Percentiles rank a stretch among this genome's conserved stretches.
Evolutionary conservation across 2,797 vertebrate species (phyloP).

Genomic region (Triplophysa bombifrons): DNA sequence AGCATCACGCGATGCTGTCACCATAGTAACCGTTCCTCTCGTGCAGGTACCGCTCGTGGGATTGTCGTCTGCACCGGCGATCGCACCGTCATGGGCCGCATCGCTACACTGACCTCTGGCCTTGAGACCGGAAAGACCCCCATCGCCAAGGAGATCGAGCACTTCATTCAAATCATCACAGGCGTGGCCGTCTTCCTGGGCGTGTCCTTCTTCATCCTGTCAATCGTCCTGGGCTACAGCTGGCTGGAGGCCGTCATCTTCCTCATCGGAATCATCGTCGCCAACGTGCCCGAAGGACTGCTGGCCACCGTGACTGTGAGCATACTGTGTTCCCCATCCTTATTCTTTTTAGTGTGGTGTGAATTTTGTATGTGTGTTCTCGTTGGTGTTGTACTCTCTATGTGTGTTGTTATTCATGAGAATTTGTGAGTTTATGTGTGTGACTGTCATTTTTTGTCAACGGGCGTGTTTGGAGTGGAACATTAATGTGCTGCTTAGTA

Average conservation of each 20-base stretch:
- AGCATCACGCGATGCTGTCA: too few relatives aligned
- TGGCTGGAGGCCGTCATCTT: slow-evolving; percentile 95
- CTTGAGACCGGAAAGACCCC: slow-evolving; percentile 92
- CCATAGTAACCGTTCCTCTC: neutral
- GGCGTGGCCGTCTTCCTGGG: slow-evolving; percentile 92
- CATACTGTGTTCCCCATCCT: slow-evolving; percentile 13
- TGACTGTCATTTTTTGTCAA: neutral
- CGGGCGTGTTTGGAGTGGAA: slow-evolving; percentile 25
- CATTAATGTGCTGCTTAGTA: neutral
- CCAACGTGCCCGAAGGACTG: slow-evolving; percentile 90
- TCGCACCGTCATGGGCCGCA: slow-evolving; percentile 92
- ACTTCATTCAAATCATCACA: slow-evolving; percentile 94
- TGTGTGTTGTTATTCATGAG: neutral
- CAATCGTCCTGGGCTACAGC: slow-evolving; percentile 84
- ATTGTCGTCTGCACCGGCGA: slow-evolving; percentile 90
- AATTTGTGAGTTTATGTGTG: neutral
- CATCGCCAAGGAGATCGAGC: slow-evolving; percentile 91
- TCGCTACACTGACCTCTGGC: slow-evolving; percentile 89
- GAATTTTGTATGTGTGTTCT: neutral
- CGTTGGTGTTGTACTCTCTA: neutral
- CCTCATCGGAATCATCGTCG: slow-evolving; percentile 94
- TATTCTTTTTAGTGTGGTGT: neutral
- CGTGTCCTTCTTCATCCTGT: slow-evolving; percentile 87
- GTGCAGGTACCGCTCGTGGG: slow-evolving; percentile 86
- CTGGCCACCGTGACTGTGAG: slow-evolving; percentile 93